Base-by-base conservation (phyloP, 2,888 invertebrate genomes). In the Caenorhabditis becei region DNA sequence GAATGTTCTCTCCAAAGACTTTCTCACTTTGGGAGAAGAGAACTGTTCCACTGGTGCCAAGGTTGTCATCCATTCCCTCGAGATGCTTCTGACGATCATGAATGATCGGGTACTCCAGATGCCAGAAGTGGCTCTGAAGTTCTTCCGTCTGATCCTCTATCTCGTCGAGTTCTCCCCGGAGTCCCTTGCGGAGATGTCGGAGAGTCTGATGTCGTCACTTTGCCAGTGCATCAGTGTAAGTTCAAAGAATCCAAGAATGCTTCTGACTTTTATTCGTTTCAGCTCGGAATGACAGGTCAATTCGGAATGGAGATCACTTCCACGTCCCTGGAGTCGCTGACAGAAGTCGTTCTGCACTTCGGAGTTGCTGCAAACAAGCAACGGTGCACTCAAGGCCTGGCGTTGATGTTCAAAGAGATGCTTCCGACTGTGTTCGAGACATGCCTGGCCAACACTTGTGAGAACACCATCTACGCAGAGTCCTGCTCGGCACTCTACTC, bases 1-100 rank as follows among this genome's bases (percentile, higher is more conserved):
- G 2, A 93, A 94, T 89, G 91, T 94, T 32, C 91, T 94, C 75
- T 93, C 93, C 35, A 94, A 93, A 88, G 93, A 94, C 87, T 92
- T 94, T 83, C 65, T 88, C n/a, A 78, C 82, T 23, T n/a, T 79
- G 11, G 80, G 66, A 3, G 77, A 72, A n/a, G 80, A 80, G 16
- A 71, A 56, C 28, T 81, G 82, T 23, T 66, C 82, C 3, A 83
- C 75, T 8, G 86, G 86, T 20, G 83, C 85, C 18, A 81, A 82
- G 75, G 85, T 83, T 11, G 83, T 83, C 23, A 82, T 85, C 37
- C 66, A 69, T 2, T 86, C 86, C 5, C 92, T 95, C 5, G 94
- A 94, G 88, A 94, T 94, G 85, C 92, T 95, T 54, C 94, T 95
- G 92, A 95, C 95, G 4, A 91, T 95, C 77, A 94, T 95, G 94